Conservation (phyloP, 2,888 invertebrate species). For the Rotaria sp. region DNA sequence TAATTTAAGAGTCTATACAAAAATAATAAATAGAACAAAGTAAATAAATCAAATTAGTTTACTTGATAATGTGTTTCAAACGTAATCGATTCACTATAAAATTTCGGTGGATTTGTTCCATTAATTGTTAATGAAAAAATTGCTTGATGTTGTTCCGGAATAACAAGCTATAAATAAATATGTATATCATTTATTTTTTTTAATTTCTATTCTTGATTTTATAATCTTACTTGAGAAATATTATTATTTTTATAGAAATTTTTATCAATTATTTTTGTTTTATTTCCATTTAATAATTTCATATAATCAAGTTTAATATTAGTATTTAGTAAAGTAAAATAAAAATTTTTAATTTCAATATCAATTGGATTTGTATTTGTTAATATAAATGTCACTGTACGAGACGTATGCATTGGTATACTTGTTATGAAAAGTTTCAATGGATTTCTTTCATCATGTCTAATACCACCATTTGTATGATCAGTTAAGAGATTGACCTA, state of each 20-base stretch:
- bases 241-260: not conserved
- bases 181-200: not conserved
- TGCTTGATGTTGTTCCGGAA: not conserved
- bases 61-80: not conserved
- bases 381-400: not conserved
- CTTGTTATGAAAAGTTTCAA: not conserved
- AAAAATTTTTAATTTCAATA: not conserved
- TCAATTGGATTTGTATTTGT: not conserved
- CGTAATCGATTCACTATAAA: not conserved
- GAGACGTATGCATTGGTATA: not conserved
- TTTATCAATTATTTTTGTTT: not conserved
- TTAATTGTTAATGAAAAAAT: not conserved
- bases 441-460: not conserved
- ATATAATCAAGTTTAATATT: not conserved
- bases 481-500: not conserved
- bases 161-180: not conserved
- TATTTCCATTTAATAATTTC: not conserved
- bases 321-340: not conserved
- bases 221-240: not conserved
- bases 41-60: not conserved
- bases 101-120: not conserved
- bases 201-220: not conserved
- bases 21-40: not conserved
- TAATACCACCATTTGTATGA: not conserved
- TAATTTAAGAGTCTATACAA: not conserved